A percentile compares a stretch with the other conserved stretches of the same genome.
Evolutionary conservation across 2,113 vertebrate species (phyloP).

Genomic region (Athene noctua): DNA sequence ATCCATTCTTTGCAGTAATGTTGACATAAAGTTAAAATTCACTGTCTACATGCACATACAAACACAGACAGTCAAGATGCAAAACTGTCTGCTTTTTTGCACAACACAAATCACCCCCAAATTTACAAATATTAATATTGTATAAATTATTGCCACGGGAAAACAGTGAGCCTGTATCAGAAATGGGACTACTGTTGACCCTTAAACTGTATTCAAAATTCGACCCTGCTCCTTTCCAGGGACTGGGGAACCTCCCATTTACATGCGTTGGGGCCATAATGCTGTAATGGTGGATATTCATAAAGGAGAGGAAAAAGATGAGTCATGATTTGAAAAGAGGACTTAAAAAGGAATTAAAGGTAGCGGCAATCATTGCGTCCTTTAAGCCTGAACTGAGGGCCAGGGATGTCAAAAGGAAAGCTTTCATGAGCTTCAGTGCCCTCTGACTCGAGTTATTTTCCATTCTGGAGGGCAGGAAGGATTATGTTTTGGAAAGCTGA

Average conservation of each 20-base stretch:
- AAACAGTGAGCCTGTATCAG: background rate
- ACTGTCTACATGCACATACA: background rate
- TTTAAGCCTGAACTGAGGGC: background rate
- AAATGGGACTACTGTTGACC: background rate
- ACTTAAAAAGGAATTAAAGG: conserved; percentile 42
- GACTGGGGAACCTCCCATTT: background rate
- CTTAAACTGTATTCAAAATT: background rate
- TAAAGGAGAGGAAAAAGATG: background rate
- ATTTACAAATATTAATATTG: background rate
- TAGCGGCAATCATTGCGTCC: conserved; percentile 1
- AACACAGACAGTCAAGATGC: background rate
- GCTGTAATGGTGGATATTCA: background rate
- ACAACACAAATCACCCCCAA: too few species aligned
- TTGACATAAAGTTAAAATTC: background rate
- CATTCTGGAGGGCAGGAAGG: conserved; percentile 16
- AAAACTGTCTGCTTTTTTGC: background rate
- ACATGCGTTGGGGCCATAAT: background rate
- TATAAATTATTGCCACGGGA: background rate
- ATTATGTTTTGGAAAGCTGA: conserved; percentile 28
- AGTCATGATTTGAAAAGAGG: conserved; percentile 18
- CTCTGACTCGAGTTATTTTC: conserved; percentile 21
- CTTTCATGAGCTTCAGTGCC: conserved; percentile 25
- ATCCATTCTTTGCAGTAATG: background rate
- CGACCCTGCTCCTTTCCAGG: background rate
- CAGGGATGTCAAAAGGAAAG: conserved; percentile 25